Base-by-base conservation (phyloP, 2,888 invertebrate genomes). In the Patella caerulea region DNA sequence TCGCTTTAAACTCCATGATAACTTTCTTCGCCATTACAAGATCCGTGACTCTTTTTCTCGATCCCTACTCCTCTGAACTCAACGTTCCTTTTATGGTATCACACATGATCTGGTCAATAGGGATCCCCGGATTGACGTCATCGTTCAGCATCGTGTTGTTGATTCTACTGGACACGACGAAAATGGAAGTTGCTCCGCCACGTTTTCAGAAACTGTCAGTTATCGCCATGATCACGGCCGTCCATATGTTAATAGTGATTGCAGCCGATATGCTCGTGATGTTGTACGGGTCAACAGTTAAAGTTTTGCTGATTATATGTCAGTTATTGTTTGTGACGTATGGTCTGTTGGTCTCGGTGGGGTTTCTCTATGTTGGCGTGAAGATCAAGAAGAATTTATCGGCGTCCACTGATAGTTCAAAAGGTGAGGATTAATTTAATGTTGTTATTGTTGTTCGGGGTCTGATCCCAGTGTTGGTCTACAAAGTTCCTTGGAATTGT, bases 131-230 rank as follows among this genome's bases (percentile, higher is more conserved):
- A 12, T 78, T 88, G 12, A 86, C 86, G 1, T 86, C 87, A 0
- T 83, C 86, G 1, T 87, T 86, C 77, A 85, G 84, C 59, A 82
- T 87, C 0, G 77, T 88, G 29, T 78, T 88, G 11, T 81, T 87
- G n/a, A 86, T 86, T 45, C 81, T 88, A 12, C 75, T 88, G 56
- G 88, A 88, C 74, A 86, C 87, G 0, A 88, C 88, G 9, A 87
- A 85, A 73, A 85, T 87, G 85, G 83, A 85, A 14, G 78, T 87
- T 4, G 86, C 84, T 29, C 87, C 87, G 45, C 87, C 87, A 54
- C 77, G 79, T 59, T 87, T 87, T 73, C 86, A 86, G 78, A 84
- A 83, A 73, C 74, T 86, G 52, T 75, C 82, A 19, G 82, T 83
- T 11, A 82, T 88, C 17, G 45, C 83, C 53, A 75, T 75, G 19